These are phyloP conservation scores for Menidia menidia DNA, from an alignment of 2,797 vertebrate species.

Conservation along the genomic window DNA sequence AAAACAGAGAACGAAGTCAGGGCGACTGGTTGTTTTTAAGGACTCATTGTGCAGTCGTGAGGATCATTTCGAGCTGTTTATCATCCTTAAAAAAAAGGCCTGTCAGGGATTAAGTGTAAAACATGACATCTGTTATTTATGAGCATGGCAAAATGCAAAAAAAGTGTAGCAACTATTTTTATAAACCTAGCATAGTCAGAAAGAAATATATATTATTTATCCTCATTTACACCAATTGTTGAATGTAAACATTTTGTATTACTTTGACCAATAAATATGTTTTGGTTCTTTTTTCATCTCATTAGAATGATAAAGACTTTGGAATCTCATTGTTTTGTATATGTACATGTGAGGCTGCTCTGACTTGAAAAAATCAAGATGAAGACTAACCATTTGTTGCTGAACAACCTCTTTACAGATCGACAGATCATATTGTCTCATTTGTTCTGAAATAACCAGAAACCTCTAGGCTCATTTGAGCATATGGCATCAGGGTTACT, in stretches of 20 bases:
- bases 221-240: slow-evolving; percentile 29
- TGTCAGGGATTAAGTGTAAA: slow-evolving; percentile 53
- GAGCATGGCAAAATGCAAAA: slow-evolving; percentile 57
- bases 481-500: slow-evolving; percentile 47
- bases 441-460: background rate
- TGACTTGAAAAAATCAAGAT: slow-evolving; percentile 15
- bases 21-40: slow-evolving; percentile 20
- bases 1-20: background rate
- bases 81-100: slow-evolving; percentile 32
- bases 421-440: slow-evolving; percentile 34
- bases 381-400: slow-evolving; percentile 17
- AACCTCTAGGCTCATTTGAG: background rate
- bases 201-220: slow-evolving; percentile 62
- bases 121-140: slow-evolving; percentile 52
- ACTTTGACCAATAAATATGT: slow-evolving; percentile 23
- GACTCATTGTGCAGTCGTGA: slow-evolving; percentile 12
- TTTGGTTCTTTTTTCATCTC: slow-evolving; percentile 16
- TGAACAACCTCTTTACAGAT: slow-evolving; percentile 20
- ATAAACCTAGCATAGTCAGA: slow-evolving; percentile 66
- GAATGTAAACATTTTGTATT: slow-evolving; percentile 53
- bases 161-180: slow-evolving; percentile 84
- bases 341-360: slow-evolving; percentile 17
- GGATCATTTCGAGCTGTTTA: slow-evolving; percentile 42
- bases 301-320: slow-evolving; percentile 28
- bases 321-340: slow-evolving; percentile 21